Base-by-base conservation (phyloP, 2,888 invertebrate species). In the Malacosoma neustria region DNA sequence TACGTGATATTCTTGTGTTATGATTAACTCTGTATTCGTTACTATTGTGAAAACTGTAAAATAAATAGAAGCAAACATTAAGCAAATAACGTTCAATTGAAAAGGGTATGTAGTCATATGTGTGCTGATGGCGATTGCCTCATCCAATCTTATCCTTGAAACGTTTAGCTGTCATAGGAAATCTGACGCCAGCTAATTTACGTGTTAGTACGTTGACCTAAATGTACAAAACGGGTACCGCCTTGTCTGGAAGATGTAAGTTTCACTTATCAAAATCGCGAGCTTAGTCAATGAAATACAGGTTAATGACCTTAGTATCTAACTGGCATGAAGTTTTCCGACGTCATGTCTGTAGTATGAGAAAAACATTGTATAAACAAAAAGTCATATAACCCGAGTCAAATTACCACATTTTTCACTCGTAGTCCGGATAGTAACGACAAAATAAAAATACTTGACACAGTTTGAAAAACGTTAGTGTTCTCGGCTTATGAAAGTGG, bases 401-500 rank as follows among this genome's bases (percentile, higher is more conserved):
- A 39, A 33, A 41, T 36, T 33, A 30, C 45, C 38, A 34, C 35
- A 35, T 39, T 42, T 40, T 45, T 49, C 38, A 42, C 45, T 42
- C 42, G 30, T 43, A 46, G 43, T 40, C 37, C 43, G 39, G 50
- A 57, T 51, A 50, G 49, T 53, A 50, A 52, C 43, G 43, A 41
- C 35, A 48, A 22, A 55, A 57, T 61, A 58, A 59, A 54, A 67
- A 61, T 53, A 60, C 58, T 55, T 67, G 70, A 66, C 70, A 69
- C 57, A 65, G 54, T 66, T 66, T 46, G 53, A 49, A 61, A 63
- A 62, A 54, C 60, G 59, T 60, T 44, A 47, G 56, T 50, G 52
- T 48, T 56, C 58, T 55, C 54, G 48, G 57, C 61, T 61, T 63
- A 67, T 60, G 63, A 69, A 61, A 69, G 72, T 70, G 75, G 76